Percentiles rank a stretch among this genome's conserved stretches.
Evolutionary conservation across 2,113 vertebrate species (phyloP).

Genomic region (Todiramphus saurophagus): DNA sequence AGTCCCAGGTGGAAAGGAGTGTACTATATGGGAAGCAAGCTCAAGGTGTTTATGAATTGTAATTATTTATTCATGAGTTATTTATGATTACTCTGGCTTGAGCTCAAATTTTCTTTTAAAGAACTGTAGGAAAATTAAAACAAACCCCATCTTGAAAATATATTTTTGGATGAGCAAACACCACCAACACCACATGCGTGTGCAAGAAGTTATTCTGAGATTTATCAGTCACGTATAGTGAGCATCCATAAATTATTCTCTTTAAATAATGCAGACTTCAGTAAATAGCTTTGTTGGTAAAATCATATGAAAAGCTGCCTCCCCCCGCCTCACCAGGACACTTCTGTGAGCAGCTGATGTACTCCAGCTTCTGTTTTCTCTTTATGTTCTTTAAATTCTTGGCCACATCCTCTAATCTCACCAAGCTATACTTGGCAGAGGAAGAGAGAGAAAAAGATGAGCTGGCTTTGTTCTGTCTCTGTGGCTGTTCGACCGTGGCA

Average conservation of each 20-base stretch:
- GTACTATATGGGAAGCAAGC: conserved; percentile 18
- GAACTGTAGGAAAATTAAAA: conserved; percentile 49
- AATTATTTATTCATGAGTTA: conserved; percentile 72
- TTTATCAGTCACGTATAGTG: conserved; percentile 16
- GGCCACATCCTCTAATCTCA: conserved; percentile 8
- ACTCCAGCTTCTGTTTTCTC: conserved; percentile 47
- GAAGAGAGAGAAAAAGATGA: conserved; percentile 17
- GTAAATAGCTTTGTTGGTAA: conserved; percentile 2
- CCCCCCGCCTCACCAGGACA: background rate
- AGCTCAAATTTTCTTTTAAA: conserved; percentile 52
- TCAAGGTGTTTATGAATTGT: conserved; percentile 63
- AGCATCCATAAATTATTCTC: conserved; percentile 60
- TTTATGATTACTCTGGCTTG: conserved; percentile 65
- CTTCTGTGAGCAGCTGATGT: conserved; percentile 33
- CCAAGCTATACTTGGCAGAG: conserved; percentile 54
- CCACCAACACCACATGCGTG: background rate
- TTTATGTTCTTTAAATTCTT: conserved; percentile 38
- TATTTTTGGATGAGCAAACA: conserved; percentile 69
- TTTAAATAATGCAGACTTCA: conserved; percentile 25
- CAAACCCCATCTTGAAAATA: conserved; percentile 42
- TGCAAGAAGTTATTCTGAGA: conserved; percentile 35
- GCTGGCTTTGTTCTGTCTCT: background rate
- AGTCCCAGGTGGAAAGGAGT: background rate
- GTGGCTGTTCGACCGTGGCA: background rate
- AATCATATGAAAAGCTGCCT: background rate